Evolutionary conservation across 2,797 vertebrate species (phyloP).

Genomic region (Anomalospiza imberbis): DNA sequence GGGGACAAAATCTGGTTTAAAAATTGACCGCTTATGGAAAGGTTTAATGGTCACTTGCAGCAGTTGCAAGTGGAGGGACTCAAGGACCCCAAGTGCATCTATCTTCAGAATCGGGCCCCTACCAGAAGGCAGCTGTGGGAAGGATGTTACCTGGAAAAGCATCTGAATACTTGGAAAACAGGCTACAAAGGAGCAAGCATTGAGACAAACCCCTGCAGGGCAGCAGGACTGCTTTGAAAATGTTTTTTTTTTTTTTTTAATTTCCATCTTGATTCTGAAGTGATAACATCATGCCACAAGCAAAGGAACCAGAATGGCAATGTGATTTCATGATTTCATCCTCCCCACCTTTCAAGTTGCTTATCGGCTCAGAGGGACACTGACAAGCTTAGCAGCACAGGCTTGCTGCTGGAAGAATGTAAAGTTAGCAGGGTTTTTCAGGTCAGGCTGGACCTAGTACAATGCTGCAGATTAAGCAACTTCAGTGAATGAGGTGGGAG

Average conservation of each 20-base stretch:
- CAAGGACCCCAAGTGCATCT: not conserved
- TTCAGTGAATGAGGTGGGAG: not conserved
- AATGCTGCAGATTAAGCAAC: not conserved
- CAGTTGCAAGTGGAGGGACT: not conserved
- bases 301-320: not conserved
- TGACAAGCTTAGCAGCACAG: not conserved
- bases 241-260: not conserved
- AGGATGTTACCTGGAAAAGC: not conserved
- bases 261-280: constrained; percentile 31
- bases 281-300: constrained; percentile 18
- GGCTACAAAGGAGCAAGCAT: constrained; percentile 8
- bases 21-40: not conserved
- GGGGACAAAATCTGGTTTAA: not conserved
- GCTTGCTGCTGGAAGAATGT: not conserved
- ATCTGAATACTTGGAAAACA: constrained; percentile 20
- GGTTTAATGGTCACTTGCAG: not conserved
- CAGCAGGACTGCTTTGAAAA: constrained; percentile 10
- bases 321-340: constrained; percentile 26
- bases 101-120: not conserved
- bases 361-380: not conserved
- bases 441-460: not conserved
- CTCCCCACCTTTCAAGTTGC: not conserved
- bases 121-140: constrained; percentile 1
- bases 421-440: constrained; percentile 14
- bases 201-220: not conserved